Conservation (phyloP, 2,113 vertebrate species). For the Apteryx owenii region DNA sequence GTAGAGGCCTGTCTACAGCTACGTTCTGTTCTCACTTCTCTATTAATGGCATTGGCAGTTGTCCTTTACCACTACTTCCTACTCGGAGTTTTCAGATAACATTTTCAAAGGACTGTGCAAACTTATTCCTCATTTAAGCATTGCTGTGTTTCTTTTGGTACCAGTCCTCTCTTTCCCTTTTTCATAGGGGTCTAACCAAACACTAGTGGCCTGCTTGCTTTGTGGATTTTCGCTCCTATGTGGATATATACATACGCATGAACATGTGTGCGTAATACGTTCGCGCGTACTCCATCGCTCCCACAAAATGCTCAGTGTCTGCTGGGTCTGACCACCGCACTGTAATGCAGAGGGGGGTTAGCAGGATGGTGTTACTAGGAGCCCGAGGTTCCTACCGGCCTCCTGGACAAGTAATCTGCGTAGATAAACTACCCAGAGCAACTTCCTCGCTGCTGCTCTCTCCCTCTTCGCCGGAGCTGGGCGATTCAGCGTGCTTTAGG, state of each 20-base stretch:
- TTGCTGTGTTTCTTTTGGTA: neutral
- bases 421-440: neutral
- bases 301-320: accelerated
- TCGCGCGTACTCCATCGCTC: accelerated
- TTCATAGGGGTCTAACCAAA: neutral
- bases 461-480: accelerated
- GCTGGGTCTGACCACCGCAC: accelerated
- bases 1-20: accelerated
- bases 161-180: neutral
- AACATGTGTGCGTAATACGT: accelerated
- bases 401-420: accelerated
- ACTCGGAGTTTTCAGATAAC: neutral
- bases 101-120: accelerated
- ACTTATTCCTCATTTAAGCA: accelerated
- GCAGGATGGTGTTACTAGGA: accelerated
- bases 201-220: neutral
- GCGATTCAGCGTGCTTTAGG: neutral
- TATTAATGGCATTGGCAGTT: accelerated
- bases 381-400: neutral
- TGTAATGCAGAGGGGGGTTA: accelerated
- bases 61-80: neutral
- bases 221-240: neutral
- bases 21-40: neutral
- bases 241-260: neutral
- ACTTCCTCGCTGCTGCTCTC: neutral